Percentiles rank a stretch among this genome's conserved stretches.
Conservation (phyloP, 2,113 vertebrate species). For the Hoplias malabaricus region DNA sequence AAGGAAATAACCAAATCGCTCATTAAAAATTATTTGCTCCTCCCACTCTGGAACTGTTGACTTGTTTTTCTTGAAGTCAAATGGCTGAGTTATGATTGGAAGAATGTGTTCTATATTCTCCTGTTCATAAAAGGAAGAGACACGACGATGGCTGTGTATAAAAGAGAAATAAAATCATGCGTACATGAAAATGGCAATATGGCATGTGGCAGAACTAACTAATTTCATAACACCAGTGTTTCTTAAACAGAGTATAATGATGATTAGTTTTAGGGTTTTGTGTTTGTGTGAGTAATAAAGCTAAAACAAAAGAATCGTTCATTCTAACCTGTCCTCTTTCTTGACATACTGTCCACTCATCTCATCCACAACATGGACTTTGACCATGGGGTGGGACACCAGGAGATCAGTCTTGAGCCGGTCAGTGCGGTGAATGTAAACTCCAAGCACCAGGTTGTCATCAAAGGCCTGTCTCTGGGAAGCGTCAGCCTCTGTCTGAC, state of each 20-base stretch:
- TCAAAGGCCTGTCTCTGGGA: constrained; percentile 68
- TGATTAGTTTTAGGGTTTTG: too few relatives aligned
- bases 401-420: constrained; percentile 84
- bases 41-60: constrained; percentile 90
- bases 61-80: constrained; percentile 88
- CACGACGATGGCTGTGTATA: constrained; percentile 76
- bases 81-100: constrained; percentile 90
- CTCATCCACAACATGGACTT: constrained; percentile 89
- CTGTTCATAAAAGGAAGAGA: constrained; percentile 85
- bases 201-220: too few relatives aligned
- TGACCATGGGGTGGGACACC: constrained; percentile 91
- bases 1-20: constrained; percentile 86
- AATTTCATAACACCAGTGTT: not conserved
- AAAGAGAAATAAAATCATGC: constrained; percentile 44
- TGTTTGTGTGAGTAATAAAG: not conserved
- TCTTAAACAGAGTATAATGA: too few relatives aligned
- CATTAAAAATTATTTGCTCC: constrained; percentile 95
- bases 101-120: constrained; percentile 82
- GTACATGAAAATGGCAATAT: not conserved
- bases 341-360: constrained; percentile 85
- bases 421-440: constrained; percentile 88
- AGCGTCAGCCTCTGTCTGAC: constrained; percentile 64
- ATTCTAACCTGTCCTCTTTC: constrained; percentile 85
- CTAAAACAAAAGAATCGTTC: not conserved
- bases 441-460: constrained; percentile 85